Conservation (phyloP, 2,888 invertebrate genomes). For the Euclidia mi region DNA sequence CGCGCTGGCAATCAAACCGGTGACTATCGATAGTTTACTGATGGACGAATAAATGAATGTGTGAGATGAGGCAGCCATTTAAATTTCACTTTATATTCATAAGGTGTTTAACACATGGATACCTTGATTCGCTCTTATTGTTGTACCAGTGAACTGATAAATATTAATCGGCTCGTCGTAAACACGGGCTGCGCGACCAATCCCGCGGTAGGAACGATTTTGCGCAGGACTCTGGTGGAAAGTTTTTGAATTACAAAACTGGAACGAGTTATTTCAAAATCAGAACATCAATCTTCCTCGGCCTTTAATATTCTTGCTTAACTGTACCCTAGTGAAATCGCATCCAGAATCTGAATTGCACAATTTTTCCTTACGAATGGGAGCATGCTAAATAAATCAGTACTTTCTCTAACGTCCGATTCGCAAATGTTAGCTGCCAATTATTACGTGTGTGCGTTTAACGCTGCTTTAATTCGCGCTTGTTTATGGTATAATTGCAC, state of each 20-base stretch:
- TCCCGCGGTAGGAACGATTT: slow-evolving; percentile 62
- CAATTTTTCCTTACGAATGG: slow-evolving; percentile 68
- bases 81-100: slow-evolving; percentile 81
- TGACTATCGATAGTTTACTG: slow-evolving; percentile 59
- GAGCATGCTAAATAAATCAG: slow-evolving; percentile 73
- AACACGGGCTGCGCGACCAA: slow-evolving; percentile 62
- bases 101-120: slow-evolving; percentile 72
- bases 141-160: slow-evolving; percentile 76
- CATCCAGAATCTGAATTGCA: slow-evolving; percentile 72
- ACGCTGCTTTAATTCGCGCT: slow-evolving; percentile 22
- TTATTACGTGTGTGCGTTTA: slow-evolving; percentile 53
- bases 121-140: slow-evolving; percentile 76
- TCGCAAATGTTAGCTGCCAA: slow-evolving; percentile 59
- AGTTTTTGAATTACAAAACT: slow-evolving; percentile 66
- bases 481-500: slow-evolving; percentile 24
- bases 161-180: slow-evolving; percentile 75
- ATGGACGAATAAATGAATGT: slow-evolving; percentile 68
- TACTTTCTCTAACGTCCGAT: slow-evolving; percentile 76
- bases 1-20: slow-evolving; percentile 60
- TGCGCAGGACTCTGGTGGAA: slow-evolving; percentile 65
- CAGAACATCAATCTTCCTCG: slow-evolving; percentile 57
- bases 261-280: slow-evolving; percentile 67
- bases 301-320: slow-evolving; percentile 66
- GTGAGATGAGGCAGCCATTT: slow-evolving; percentile 70
- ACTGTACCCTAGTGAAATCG: slow-evolving; percentile 69